phyloP scores from a whole-genome alignment of 2,113 vertebrate genomes.

The Thalassarche chlororhynchos region DNA sequence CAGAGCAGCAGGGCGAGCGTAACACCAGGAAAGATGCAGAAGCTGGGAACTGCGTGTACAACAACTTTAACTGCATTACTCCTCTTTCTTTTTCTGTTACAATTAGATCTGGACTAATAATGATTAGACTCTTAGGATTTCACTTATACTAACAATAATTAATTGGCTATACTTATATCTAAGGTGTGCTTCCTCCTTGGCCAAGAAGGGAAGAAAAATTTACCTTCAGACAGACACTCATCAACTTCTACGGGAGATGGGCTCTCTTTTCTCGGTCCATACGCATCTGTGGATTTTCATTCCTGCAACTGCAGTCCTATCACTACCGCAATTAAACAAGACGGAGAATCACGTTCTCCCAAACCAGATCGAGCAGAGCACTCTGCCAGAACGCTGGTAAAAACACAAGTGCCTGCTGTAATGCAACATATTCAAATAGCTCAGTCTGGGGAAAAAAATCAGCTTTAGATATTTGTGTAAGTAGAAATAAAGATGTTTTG shows the following conservation, averaged over 20 bases:
- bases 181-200: not conserved
- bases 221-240: not conserved
- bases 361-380: not conserved
- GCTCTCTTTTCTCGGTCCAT: not conserved
- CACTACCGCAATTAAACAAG: not conserved
- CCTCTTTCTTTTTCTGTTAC: not conserved
- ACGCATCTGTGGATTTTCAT: not conserved
- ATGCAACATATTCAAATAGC: not conserved
- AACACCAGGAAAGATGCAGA: not conserved
- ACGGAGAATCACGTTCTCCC: rapidly evolving
- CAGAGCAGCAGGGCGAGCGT: not conserved
- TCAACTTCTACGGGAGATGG: not conserved
- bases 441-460: not conserved
- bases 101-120: not conserved
- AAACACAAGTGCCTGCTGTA: not conserved
- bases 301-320: not conserved
- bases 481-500: not conserved
- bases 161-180: not conserved
- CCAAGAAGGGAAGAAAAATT: not conserved
- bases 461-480: not conserved
- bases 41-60: not conserved
- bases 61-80: not conserved
- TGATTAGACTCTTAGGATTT: not conserved
- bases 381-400: not conserved
- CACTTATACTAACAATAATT: not conserved